Percentiles rank a stretch among this genome's conserved stretches.
Conservation (phyloP, 2,888 invertebrate species). For the Agrochola circellaris region DNA sequence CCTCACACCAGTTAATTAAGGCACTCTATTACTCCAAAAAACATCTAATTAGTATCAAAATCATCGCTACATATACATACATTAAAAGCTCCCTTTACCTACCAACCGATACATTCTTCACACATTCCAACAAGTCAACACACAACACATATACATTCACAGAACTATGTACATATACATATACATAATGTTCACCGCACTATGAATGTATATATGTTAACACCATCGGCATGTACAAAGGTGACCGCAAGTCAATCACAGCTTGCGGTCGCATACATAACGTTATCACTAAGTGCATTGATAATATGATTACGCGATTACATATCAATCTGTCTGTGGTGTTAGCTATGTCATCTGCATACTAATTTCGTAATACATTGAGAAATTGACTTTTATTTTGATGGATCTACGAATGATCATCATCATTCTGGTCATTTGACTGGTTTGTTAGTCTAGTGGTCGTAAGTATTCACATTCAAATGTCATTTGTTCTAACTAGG, state of each 20-base stretch:
- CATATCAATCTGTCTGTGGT: slow-evolving; percentile 28
- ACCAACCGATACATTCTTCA: background rate
- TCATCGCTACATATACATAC: background rate
- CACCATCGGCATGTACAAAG: slow-evolving; percentile 54
- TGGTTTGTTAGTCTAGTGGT: background rate
- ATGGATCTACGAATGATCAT: background rate
- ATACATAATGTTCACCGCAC: slow-evolving; percentile 31
- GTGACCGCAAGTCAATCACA: slow-evolving; percentile 72
- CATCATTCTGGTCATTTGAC: background rate
- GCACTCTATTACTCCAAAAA: background rate
- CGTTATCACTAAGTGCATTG: slow-evolving; percentile 47
- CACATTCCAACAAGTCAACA: slow-evolving; percentile 20
- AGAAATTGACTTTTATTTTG: background rate
- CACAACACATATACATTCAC: background rate
- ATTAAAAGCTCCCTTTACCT: slow-evolving; percentile 2
- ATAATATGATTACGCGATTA: slow-evolving; percentile 60
- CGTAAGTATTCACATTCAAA: background rate
- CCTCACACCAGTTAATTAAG: background rate
- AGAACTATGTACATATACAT: background rate
- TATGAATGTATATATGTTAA: slow-evolving; percentile 13
- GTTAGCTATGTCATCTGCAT: slow-evolving; percentile 5
- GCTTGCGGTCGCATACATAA: slow-evolving; percentile 63
- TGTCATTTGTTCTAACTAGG: too few relatives aligned
- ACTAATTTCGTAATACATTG: slow-evolving; percentile 6
- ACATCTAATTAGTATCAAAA: background rate